A percentile compares a stretch with the other conserved stretches of the same genome.
phyloP scores from a whole-genome alignment of 30 jellyfish, hydroid and myxozoan species.

The Hydractinia echinata region DNA sequence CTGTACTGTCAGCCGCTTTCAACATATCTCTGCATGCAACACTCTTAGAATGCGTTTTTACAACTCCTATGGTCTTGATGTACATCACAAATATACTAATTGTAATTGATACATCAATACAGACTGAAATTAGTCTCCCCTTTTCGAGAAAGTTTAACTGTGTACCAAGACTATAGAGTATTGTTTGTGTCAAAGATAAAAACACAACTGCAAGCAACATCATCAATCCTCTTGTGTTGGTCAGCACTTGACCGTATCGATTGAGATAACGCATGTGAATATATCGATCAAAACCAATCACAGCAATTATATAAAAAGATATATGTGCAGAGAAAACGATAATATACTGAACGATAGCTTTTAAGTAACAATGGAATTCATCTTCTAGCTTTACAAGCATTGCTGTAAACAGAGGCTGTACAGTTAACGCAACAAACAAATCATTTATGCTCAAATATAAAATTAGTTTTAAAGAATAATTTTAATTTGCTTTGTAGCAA shows the following conservation, averaged over 20 bases:
- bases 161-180: constrained; percentile 6
- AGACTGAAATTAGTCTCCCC: neutral
- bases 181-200: constrained; percentile 2
- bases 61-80: constrained; percentile 3
- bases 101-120: neutral
- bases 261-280: neutral
- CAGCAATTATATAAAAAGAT: constrained; percentile 3
- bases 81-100: neutral
- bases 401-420: neutral
- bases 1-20: constrained; percentile 1
- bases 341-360: neutral
- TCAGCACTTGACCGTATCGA: neutral
- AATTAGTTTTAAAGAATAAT: constrained; percentile 1
- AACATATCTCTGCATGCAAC: neutral
- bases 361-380: neutral
- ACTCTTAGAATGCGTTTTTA: neutral
- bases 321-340: neutral
- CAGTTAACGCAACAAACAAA: neutral
- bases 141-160: neutral
- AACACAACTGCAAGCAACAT: neutral
- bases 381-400: neutral
- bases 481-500: neutral
- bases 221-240: constrained; percentile 1
- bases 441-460: constrained; percentile 9
- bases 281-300: constrained; percentile 20